These are phyloP conservation scores for Dimorphilus gyrociliatus DNA, from an alignment of 2,888 invertebrate species.

Conservation along the genomic window DNA sequence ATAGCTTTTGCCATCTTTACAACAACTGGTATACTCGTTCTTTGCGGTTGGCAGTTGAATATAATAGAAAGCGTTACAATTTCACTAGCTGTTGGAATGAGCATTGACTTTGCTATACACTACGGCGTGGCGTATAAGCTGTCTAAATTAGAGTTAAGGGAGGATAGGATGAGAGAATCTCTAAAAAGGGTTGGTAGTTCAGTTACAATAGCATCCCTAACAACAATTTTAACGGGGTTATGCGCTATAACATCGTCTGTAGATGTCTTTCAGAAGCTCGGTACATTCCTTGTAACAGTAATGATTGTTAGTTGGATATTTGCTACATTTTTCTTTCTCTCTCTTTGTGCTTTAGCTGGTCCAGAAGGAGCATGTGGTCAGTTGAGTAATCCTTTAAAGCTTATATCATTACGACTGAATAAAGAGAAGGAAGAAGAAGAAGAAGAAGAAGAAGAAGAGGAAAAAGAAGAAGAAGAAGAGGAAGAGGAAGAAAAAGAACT, in stretches of 20 bases:
- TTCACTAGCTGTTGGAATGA: constrained; percentile 71
- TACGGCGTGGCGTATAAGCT: constrained; percentile 57
- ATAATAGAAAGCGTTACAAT: constrained; percentile 77
- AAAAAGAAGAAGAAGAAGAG: too few species aligned
- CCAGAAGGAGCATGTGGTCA: too few species aligned
- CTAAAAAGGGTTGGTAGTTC: constrained; percentile 53
- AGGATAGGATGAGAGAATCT: constrained; percentile 6
- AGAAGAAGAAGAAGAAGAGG: too few species aligned
- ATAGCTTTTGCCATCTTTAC: constrained; percentile 67
- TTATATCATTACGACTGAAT: too few species aligned
- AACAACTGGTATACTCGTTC: constrained; percentile 47
- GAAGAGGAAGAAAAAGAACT: too few species aligned
- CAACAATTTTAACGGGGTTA: constrained; percentile 66
- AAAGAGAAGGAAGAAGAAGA: too few species aligned
- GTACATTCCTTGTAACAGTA: constrained; percentile 63
- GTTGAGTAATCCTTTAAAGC: too few species aligned
- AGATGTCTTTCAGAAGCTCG: constrained; percentile 74
- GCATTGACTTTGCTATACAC: constrained; percentile 77
- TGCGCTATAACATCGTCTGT: constrained; percentile 67
- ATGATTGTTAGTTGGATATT: constrained; percentile 64
- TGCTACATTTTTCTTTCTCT: constrained; percentile 31
- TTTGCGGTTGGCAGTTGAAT: constrained; percentile 65
- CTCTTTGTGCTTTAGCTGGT: constrained; percentile 52
- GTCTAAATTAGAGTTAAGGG: constrained; percentile 3
- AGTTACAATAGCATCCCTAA: constrained; percentile 63